Evolutionary conservation across 2,888 invertebrate species (phyloP).

Genomic region (Brachynemurus nebulosus): DNA sequence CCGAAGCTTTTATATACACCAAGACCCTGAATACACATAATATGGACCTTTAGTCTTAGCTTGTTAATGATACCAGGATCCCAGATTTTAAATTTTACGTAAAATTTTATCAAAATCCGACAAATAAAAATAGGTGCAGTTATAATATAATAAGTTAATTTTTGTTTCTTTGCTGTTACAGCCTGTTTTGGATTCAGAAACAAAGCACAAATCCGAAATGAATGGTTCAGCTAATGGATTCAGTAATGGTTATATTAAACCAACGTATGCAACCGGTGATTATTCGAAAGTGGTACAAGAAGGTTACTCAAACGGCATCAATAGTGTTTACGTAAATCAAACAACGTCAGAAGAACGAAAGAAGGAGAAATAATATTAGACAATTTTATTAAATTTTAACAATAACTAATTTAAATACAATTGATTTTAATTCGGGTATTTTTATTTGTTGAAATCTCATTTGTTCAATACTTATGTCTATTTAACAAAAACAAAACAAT

Average conservation of each 20-base stretch:
- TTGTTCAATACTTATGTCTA: too few relatives aligned
- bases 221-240: constrained; percentile 20
- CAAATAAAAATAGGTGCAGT: neutral
- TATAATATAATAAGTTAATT: constrained; percentile 1
- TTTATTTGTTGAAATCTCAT: too few relatives aligned
- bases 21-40: too few relatives aligned
- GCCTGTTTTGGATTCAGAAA: constrained; percentile 46
- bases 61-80: too few relatives aligned
- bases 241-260: constrained; percentile 28
- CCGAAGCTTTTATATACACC: too few relatives aligned
- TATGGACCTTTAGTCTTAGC: too few relatives aligned
- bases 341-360: constrained; percentile 12
- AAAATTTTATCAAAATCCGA: too few relatives aligned
- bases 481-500: too few relatives aligned
- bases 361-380: constrained; percentile 6
- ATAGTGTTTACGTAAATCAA: constrained; percentile 43
- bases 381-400: too few relatives aligned
- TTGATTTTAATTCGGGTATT: too few relatives aligned
- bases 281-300: constrained; percentile 42
- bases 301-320: constrained; percentile 47
- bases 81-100: too few relatives aligned
- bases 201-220: constrained; percentile 11
- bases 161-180: constrained; percentile 29
- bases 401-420: too few relatives aligned
- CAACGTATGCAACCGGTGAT: constrained; percentile 37